phyloP scores from a whole-genome alignment of 2,113 vertebrate genomes.

The Callospermophilus lateralis region DNA sequence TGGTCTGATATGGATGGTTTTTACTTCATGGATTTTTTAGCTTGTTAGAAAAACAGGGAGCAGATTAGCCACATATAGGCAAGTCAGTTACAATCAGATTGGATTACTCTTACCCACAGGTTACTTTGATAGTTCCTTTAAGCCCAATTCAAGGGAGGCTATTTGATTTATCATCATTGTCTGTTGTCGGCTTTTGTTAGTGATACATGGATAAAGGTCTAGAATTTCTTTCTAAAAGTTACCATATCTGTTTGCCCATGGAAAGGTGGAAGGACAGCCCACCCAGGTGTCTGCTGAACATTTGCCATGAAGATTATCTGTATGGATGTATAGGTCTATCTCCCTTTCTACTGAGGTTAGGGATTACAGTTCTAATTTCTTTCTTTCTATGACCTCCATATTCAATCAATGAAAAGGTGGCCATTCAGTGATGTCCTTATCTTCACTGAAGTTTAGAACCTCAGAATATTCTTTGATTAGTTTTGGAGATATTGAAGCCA shows the following conservation, averaged over 20 bases:
- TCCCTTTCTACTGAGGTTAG: background rate
- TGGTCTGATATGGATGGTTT: background rate
- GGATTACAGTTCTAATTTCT: too few species aligned
- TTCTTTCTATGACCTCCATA: too few species aligned
- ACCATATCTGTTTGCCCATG: background rate
- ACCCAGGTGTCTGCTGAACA: background rate
- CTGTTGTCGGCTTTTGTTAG: background rate
- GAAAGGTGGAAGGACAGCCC: background rate
- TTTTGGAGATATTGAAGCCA: too few species aligned
- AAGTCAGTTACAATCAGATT: background rate
- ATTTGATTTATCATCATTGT: background rate
- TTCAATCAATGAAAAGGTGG: too few species aligned
- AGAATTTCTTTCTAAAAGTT: background rate
- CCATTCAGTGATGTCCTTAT: too few species aligned
- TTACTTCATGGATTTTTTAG: background rate
- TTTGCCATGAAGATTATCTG: background rate
- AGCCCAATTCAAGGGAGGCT: background rate
- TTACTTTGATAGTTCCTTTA: background rate
- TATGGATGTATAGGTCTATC: background rate
- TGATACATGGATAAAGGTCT: background rate
- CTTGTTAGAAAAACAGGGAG: conserved; percentile 5
- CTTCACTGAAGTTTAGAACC: too few species aligned
- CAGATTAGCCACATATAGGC: background rate
- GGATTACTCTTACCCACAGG: background rate
- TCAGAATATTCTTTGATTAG: too few species aligned